These are phyloP conservation scores for Perca schrenkii DNA, from an alignment of 2,113 vertebrate species.

Conservation along the genomic window DNA sequence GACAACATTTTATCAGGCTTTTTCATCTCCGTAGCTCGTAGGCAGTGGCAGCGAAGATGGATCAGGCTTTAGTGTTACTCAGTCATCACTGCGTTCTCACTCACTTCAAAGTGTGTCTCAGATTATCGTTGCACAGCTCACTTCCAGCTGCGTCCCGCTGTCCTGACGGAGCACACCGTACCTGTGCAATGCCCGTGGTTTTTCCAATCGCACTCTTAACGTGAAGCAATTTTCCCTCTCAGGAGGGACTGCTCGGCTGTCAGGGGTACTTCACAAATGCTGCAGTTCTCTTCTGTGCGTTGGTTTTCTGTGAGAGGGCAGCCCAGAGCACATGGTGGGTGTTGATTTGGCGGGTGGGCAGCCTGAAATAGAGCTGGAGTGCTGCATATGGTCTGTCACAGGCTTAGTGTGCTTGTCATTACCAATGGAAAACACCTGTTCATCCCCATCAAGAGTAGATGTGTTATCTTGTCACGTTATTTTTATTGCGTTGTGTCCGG, in stretches of 20 bases:
- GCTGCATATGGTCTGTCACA: slow-evolving; percentile 63
- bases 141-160: slow-evolving; percentile 27
- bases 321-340: slow-evolving; percentile 68
- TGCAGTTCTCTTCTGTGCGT: slow-evolving; percentile 50
- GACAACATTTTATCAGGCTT: slow-evolving; percentile 60
- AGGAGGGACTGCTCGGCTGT: slow-evolving; percentile 58
- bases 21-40: slow-evolving; percentile 30
- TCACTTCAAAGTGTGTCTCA: slow-evolving; percentile 33
- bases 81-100: slow-evolving; percentile 5
- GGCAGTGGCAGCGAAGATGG: slow-evolving; percentile 37
- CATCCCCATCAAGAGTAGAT: slow-evolving; percentile 23
- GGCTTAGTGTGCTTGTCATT: slow-evolving; percentile 47
- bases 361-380: slow-evolving; percentile 66
- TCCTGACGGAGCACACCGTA: slow-evolving; percentile 39
- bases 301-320: slow-evolving; percentile 51
- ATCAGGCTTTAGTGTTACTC: slow-evolving; percentile 48
- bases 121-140: slow-evolving; percentile 26
- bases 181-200: slow-evolving; percentile 27
- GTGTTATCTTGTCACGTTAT: slow-evolving; percentile 8
- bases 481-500: not conserved
- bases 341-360: slow-evolving; percentile 66
- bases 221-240: slow-evolving; percentile 56
- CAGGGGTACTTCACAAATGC: slow-evolving; percentile 55
- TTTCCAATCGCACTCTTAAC: slow-evolving; percentile 52
- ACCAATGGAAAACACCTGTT: slow-evolving; percentile 49